Percentiles rank a stretch among this genome's conserved stretches.
These are phyloP conservation scores for Hirudo medicinalis DNA, from an alignment of 1,140 invertebrate genomes.

Conservation along the genomic window DNA sequence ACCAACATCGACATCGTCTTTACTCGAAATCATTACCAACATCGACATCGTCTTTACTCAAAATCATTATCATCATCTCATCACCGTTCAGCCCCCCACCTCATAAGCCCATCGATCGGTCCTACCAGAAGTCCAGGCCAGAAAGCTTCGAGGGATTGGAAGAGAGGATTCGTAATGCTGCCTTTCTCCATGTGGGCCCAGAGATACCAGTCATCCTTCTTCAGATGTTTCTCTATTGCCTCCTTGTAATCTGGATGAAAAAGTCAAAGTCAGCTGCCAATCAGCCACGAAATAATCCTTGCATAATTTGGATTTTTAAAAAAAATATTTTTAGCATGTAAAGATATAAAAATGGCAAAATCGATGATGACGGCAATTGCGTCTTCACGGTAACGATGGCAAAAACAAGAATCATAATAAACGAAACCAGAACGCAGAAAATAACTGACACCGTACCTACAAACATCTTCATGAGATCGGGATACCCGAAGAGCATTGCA, in stretches of 20 bases:
- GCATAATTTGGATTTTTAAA: no score
- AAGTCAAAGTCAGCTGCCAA: neutral
- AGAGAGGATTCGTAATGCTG: slow-evolving; percentile 83
- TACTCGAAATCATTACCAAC: no score
- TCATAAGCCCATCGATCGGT: slow-evolving; percentile 1
- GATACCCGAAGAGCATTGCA: slow-evolving; percentile 55
- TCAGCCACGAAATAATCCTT: no score
- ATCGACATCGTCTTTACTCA: no score
- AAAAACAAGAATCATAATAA: neutral
- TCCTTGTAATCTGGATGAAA: slow-evolving; percentile 51
- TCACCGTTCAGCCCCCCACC: neutral
- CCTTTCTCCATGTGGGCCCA: slow-evolving; percentile 94
- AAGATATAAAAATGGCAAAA: no score
- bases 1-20: no score
- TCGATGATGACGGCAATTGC: no score
- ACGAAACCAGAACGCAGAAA: no score
- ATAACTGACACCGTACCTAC: slow-evolving; percentile 43
- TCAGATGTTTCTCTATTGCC: slow-evolving; percentile 71
- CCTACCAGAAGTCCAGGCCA: slow-evolving; percentile 86
- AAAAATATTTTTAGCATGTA: no score
- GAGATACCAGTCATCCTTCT: slow-evolving; percentile 77
- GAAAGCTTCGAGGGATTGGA: slow-evolving; percentile 93
- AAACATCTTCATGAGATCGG: slow-evolving; percentile 81
- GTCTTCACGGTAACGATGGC: no score
- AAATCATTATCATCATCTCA: neutral